Base-by-base conservation (phyloP, 2,113 vertebrate species). In the Corynorhinus townsendii region DNA sequence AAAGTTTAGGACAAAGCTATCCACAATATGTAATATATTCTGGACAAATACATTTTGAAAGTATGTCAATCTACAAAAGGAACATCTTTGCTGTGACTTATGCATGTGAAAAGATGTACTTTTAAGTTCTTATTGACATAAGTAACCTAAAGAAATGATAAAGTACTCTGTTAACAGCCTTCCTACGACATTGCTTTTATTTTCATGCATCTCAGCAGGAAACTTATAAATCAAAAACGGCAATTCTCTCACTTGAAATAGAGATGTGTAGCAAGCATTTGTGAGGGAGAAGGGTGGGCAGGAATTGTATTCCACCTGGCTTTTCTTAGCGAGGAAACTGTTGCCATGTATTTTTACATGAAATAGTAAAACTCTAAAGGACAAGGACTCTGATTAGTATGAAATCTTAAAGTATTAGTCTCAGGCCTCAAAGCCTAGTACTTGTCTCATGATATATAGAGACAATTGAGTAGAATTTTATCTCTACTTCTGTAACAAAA, bases 81-180 rank as follows among this genome's bases (percentile, higher is more conserved):
- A 82, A 72, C 3, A 38, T 49, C 33, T 64, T 30, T 95, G 10
- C 43, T 73, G 4, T 84, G 33, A 24, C 10, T 79, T 64, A 30
- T 20, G 12, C 8, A 92, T 62, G 64, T 75, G 38, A 93, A 49
- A 85, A 72, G 71, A 86, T 76, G 33, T 86, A 22, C 17, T 95
- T 96, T 93, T 79, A 87, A 69, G 30, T 83, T 92, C 49, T 87
- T 94, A 73, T 59, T 93, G 79, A 84, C 40, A 59, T 40, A 76
- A 5, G 83, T 75, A 83, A 69, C 30, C 43, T 43, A 95, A 91
- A 52, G 30, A 80, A 35, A 89, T 64, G 62, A 83, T 12, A 91
- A 75, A 86, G 5, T 64, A 84, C 14, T 89, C 40, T 76, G 15
- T 69, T 89, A 80, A 87, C 26, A 80, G 7, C 7, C 52, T 90